phyloP scores from a whole-genome alignment of 2,888 invertebrate genomes.

The Ptychoptera contaminata region DNA sequence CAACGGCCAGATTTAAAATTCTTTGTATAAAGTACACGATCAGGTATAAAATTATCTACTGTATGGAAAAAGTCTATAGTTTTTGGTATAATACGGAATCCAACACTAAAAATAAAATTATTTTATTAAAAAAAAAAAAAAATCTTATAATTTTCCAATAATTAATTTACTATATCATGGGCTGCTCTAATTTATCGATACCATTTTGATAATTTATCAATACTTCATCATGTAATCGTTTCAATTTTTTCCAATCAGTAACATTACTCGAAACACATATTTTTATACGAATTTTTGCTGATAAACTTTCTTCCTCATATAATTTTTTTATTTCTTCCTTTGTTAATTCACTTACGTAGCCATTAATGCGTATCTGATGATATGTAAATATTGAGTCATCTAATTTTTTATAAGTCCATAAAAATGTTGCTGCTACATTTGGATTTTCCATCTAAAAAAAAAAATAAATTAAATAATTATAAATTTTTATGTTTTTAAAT shows the following conservation, averaged over 20 bases:
- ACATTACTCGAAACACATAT: conserved; percentile 31
- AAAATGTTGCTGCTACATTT: conserved; percentile 29
- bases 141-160: no score
- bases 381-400: conserved; percentile 4
- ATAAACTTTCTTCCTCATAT: conserved; percentile 31
- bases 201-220: not conserved
- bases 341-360: conserved; percentile 23
- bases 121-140: not conserved
- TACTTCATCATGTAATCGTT: conserved; percentile 29
- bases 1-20: conserved; percentile 18
- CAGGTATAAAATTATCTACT: conserved; percentile 27
- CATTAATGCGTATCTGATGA: conserved; percentile 32
- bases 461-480: conserved; percentile 17
- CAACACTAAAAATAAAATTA: conserved; percentile 26
- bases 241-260: conserved; percentile 32
- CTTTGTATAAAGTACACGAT: conserved; percentile 27
- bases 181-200: no score
- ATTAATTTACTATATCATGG: no score
- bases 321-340: conserved; percentile 21
- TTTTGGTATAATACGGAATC: conserved; percentile 30
- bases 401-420: conserved; percentile 25
- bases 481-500: no score
- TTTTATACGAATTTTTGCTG: conserved; percentile 31
- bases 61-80: conserved; percentile 34
- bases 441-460: conserved; percentile 30